Conservation (phyloP, 2,888 invertebrate species). For the Periphyllus acericola region DNA sequence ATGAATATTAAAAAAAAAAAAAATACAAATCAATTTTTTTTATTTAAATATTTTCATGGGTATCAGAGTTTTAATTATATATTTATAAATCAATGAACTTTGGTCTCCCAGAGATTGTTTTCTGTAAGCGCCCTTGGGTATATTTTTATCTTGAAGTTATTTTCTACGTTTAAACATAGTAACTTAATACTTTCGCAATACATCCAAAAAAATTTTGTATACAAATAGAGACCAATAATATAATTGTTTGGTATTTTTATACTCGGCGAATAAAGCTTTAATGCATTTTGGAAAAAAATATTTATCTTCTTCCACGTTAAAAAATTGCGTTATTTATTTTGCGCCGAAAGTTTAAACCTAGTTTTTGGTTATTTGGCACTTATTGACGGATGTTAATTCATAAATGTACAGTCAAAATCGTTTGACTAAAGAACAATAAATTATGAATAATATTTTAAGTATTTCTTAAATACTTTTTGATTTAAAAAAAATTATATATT, state of each 20-base stretch:
- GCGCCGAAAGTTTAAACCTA: too few relatives aligned
- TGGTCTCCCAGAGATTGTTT: neutral
- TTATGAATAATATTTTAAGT: too few relatives aligned
- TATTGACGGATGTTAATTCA: too few relatives aligned
- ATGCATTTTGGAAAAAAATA: neutral
- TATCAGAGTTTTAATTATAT: conserved; percentile 1
- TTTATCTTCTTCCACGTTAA: too few relatives aligned
- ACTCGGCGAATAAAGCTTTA: neutral
- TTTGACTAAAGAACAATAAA: too few relatives aligned
- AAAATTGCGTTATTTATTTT: too few relatives aligned
- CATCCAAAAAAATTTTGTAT: neutral
- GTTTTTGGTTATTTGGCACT: too few relatives aligned
- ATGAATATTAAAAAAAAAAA: neutral
- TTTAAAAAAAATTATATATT: too few relatives aligned
- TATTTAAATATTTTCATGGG: neutral
- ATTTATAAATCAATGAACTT: conserved; percentile 6
- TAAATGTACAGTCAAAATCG: too few relatives aligned
- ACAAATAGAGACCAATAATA: neutral
- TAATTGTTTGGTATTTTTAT: conserved; percentile 16
- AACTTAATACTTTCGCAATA: neutral
- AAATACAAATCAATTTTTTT: conserved; percentile 10
- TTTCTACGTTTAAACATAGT: neutral
- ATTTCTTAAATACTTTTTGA: too few relatives aligned
- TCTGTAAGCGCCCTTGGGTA: conserved; percentile 33
- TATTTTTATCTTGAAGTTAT: conserved; percentile 37